Percentiles rank a stretch among this genome's conserved stretches.
Evolutionary conservation across 1,140 invertebrate genomes (phyloP).

Genomic region (Conus ventricosus): DNA sequence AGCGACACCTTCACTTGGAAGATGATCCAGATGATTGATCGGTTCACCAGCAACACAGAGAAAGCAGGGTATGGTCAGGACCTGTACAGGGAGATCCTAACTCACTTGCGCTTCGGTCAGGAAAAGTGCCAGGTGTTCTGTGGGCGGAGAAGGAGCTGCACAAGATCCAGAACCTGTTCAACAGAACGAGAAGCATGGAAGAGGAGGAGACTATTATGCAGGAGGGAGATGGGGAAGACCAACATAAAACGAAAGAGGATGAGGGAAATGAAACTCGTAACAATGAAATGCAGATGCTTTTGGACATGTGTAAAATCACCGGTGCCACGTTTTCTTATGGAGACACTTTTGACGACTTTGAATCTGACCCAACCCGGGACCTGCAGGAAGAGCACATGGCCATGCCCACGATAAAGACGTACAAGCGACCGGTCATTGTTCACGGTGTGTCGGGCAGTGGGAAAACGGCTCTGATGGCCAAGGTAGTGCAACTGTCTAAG

Average conservation of each 20-base stretch:
- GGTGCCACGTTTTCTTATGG: constrained; percentile 42
- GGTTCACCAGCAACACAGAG: neutral
- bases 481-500: constrained; percentile 44
- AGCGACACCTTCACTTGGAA: constrained; percentile 51
- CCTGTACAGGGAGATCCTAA: constrained; percentile 87
- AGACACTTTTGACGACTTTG: constrained; percentile 43
- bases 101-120: constrained; percentile 91
- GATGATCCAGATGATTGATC: constrained; percentile 54
- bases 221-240: neutral
- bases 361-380: constrained; percentile 47
- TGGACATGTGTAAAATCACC: constrained; percentile 22
- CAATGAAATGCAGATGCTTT: too few species aligned
- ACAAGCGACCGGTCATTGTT: constrained; percentile 55
- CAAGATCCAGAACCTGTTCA: constrained; percentile 37
- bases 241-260: neutral
- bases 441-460: constrained; percentile 60
- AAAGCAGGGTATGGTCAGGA: constrained; percentile 29
- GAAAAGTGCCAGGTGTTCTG: constrained; percentile 51
- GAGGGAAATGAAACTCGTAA: neutral
- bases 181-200: constrained; percentile 7
- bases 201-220: neutral
- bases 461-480: constrained; percentile 62
- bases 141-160: constrained; percentile 54
- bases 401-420: constrained; percentile 27
- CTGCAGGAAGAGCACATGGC: constrained; percentile 41